Base-by-base conservation (phyloP, 2,113 vertebrate genomes). In the Eira barbara region DNA sequence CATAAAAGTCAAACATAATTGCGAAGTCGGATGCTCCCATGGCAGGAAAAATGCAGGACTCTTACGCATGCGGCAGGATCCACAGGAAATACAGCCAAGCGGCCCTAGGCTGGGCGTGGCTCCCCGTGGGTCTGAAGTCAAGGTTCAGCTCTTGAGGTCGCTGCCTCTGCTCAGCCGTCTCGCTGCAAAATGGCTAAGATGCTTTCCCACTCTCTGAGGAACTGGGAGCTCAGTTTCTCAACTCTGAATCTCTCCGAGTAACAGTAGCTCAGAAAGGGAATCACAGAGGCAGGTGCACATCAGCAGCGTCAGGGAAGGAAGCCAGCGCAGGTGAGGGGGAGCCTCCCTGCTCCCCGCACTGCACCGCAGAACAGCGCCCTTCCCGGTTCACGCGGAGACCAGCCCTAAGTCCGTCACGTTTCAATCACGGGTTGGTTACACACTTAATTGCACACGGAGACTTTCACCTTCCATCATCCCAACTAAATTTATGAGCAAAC, bases 1-100 rank as follows among this genome's bases (percentile, higher is more conserved):
- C 47, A n/a, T 96, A 96, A 86, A 94, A 96, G 59, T 78, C 49
- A 71, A 89, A 97, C 39, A n/a, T 87, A 89, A 94, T 80, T 87
- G 87, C 84, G 95, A 73, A 94, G 80, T 45, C 34, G 6, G 3
- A 4, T 49, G 65, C 39, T 85, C 47, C 63, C 74, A 47, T 2
- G 49, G 92, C 0, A 3, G 49, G 59, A 47, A 81, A 49, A 73
- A 87, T 9, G 49, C 34, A 47, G 83, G 84, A 74, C 57, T 45
- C 67, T 31, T 39, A 57, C 0, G 76, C 49, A 23, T 11, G 55
- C 13, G 36, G 83, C 89, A 69, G 36, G 65, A 74, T 45, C 29
- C 59, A 83, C 18, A 80, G 73, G 49, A 67, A 91, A 65, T 39
- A 89, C 74, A 49, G 80, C 27, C 63, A 39, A 85, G 80, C 0